These are phyloP conservation scores for Pocillopora grandis DNA, from an alignment of 92 coral and sea anemone species.

Conservation along the genomic window DNA sequence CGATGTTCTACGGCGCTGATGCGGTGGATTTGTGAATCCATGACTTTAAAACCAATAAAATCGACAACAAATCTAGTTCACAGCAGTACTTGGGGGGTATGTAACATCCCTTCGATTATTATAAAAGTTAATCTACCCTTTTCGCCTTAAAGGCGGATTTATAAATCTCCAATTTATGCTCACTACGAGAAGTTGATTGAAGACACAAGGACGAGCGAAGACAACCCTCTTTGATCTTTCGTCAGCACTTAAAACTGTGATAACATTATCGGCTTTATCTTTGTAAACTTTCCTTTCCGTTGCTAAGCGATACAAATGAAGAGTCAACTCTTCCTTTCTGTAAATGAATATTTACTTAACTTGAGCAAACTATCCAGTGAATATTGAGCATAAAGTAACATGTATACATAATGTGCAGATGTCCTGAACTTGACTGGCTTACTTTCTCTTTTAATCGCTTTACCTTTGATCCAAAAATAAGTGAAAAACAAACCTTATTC, in stretches of 20 bases:
- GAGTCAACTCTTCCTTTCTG: conserved; percentile 18
- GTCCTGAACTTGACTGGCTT: not conserved
- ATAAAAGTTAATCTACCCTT: not conserved
- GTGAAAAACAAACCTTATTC: not conserved
- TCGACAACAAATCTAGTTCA: not conserved
- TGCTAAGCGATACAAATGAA: conserved; percentile 27
- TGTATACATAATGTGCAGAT: conserved; percentile 4
- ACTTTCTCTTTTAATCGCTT: not conserved
- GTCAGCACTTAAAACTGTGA: not conserved
- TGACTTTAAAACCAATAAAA: not conserved
- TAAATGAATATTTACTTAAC: conserved; percentile 34
- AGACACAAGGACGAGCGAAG: not conserved
- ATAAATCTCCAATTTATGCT: not conserved
- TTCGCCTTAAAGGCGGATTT: not conserved
- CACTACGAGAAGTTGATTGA: not conserved
- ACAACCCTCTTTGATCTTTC: not conserved
- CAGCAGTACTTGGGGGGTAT: not conserved
- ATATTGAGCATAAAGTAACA: not conserved
- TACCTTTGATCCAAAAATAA: not conserved
- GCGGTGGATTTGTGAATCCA: conserved; percentile 16
- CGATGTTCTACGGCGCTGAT: conserved; percentile 9
- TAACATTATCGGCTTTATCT: conserved; percentile 8
- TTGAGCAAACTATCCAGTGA: conserved; percentile 12
- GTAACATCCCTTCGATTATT: not conserved
- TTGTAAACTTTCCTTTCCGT: not conserved